A percentile compares a stretch with the other conserved stretches of the same genome.
Conservation (phyloP, 2,113 vertebrate genomes). For the Psophia crepitans region DNA sequence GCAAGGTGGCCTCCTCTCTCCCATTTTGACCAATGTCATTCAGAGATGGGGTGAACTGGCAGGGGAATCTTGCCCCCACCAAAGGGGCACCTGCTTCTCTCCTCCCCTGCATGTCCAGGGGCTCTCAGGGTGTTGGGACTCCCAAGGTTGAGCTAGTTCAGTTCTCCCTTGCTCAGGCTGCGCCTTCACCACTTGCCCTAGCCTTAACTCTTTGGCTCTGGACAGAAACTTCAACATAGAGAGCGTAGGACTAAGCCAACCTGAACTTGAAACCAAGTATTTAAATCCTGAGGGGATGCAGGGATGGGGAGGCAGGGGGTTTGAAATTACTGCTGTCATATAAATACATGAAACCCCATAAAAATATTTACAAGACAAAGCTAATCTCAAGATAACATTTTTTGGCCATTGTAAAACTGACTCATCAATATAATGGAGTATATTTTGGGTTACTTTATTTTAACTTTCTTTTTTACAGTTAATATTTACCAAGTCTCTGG, state of each 20-base stretch:
- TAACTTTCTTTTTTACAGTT: slow-evolving; percentile 91
- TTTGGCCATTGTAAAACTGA: slow-evolving; percentile 62
- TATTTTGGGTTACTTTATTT: slow-evolving; percentile 64
- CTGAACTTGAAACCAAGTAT: slow-evolving; percentile 57
- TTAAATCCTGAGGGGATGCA: slow-evolving; percentile 1
- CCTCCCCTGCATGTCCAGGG: neutral
- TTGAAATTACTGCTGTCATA: slow-evolving; percentile 6
- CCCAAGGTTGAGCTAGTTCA: fast-evolving
- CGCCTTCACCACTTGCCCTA: neutral
- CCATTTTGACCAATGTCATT: neutral
- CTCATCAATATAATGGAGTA: slow-evolving; percentile 66
- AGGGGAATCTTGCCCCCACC: fast-evolving
- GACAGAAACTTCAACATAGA: neutral
- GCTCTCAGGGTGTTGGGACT: fast-evolving
- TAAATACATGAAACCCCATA: slow-evolving; percentile 60
- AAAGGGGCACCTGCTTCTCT: neutral
- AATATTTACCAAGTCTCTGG: slow-evolving; percentile 94
- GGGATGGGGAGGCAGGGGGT: neutral
- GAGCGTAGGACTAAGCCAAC: slow-evolving; percentile 30
- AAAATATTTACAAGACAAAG: slow-evolving; percentile 64
- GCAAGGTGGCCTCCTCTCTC: neutral
- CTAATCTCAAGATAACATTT: slow-evolving; percentile 70
- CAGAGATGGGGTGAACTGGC: neutral
- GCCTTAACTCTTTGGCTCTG: neutral
- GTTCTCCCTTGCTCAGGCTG: neutral